phyloP scores from a whole-genome alignment of 2,113 vertebrate species.

The Oxyura jamaicensis region DNA sequence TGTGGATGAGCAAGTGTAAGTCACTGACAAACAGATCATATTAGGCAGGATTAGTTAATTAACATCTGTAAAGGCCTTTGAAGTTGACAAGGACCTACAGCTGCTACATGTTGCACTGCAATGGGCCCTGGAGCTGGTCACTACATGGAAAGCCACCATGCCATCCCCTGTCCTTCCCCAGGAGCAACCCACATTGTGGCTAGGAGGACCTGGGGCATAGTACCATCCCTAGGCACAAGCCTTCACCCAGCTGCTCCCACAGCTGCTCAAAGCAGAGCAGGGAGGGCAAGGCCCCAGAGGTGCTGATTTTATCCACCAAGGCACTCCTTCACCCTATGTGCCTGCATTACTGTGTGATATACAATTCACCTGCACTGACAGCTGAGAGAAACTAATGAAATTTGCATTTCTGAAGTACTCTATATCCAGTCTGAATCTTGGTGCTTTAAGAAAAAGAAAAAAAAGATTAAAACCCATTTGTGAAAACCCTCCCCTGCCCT shows the following conservation, averaged over 20 bases:
- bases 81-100: not conserved
- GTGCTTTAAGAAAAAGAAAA: not conserved
- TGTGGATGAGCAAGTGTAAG: not conserved
- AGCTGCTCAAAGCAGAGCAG: not conserved
- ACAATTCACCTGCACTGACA: accelerated
- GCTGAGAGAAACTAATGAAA: not conserved
- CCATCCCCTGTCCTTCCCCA: not conserved
- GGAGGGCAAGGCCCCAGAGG: not conserved
- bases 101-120: not conserved
- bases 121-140: not conserved
- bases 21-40: not conserved
- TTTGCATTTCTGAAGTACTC: not conserved
- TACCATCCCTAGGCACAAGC: accelerated
- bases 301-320: accelerated
- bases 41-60: not conserved
- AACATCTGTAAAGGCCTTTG: not conserved
- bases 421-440: not conserved
- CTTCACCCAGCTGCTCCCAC: accelerated
- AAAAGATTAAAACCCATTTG: not conserved
- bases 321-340: accelerated
- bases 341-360: accelerated
- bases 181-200: accelerated
- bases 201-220: not conserved
- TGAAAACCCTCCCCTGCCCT: not conserved
- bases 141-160: not conserved